Base-by-base conservation (phyloP, 2,888 invertebrate genomes). In the Rosalia funebris region DNA sequence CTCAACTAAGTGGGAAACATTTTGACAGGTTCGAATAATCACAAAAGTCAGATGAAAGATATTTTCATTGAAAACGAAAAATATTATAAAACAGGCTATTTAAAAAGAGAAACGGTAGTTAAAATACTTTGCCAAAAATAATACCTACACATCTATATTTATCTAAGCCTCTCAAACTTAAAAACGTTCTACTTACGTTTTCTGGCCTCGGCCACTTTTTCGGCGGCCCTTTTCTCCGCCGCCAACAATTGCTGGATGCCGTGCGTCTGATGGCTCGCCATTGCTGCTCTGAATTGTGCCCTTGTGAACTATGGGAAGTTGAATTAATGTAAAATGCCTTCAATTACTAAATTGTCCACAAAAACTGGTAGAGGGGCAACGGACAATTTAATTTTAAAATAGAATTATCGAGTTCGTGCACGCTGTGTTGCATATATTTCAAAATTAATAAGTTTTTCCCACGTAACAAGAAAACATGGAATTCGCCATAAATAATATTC, bases 141-240 rank as follows among this genome's bases (percentile, higher is more conserved):
- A 47, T 42, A 25, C 41, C 11, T 10, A 12, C 44, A 25, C n/a
- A 12, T 57, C 57, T 57, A 57, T 25, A 48, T 57, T 48, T 57
- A 57, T 48, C 37, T 59, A 59, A 25, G n/a, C n/a, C n/a, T n/a
- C n/a, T n/a, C n/a, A n/a, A n/a, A n/a, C 31, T 52, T 20, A 31
- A 52, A 52, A 52, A 52, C 41, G 56, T 47, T 56, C 50, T 45
- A 79, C 82, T 81, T 71, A 82, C 82, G 79, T 79, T 82, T 82
- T 70, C 82, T 75, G 15, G 82, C 82, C 70, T 82, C 82, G 10
- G 79, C 73, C 9, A 82, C 82, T 71, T 82, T 82, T 73, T 82
- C 82, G 16, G 82, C 82, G 15, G 82, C 82, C 68, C 78, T 78
- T 72, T 82, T 82, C 71, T 82, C 82, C 16, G 82, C 82, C 42